Conservation (phyloP, 2,113 vertebrate species). For the Antigone vipio region DNA sequence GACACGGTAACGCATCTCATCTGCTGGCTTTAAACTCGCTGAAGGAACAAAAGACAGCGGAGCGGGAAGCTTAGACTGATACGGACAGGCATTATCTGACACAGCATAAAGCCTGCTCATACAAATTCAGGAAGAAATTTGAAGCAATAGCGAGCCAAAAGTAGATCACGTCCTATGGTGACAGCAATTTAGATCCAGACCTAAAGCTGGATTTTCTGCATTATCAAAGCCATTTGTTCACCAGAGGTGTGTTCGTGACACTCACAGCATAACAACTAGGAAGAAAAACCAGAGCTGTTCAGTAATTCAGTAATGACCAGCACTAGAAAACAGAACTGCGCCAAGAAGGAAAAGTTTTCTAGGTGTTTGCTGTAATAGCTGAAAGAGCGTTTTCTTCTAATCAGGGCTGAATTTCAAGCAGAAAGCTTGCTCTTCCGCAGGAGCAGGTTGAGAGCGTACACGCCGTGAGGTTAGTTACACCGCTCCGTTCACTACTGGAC, state of each 20-base stretch:
- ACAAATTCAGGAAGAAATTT: fast-evolving
- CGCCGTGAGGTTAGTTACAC: background rate
- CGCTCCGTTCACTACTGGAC: background rate
- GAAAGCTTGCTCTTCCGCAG: background rate
- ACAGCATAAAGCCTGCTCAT: background rate
- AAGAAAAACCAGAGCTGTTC: background rate
- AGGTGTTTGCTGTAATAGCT: background rate
- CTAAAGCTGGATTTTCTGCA: background rate
- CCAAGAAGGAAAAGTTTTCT: background rate
- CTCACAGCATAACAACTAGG: background rate
- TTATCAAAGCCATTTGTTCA: background rate
- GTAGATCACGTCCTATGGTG: fast-evolving
- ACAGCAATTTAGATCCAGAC: background rate
- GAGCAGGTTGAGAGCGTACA: background rate
- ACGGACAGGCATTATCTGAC: fast-evolving
- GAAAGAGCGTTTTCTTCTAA: background rate
- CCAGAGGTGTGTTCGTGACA: fast-evolving
- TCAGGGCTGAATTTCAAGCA: background rate
- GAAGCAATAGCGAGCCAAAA: background rate
- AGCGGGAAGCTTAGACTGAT: background rate
- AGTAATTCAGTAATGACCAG: background rate
- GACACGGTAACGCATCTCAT: background rate
- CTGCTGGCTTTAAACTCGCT: background rate
- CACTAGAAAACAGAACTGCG: background rate
- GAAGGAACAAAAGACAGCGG: background rate